Percentiles rank a stretch among this genome's conserved stretches.
Evolutionary conservation across 1,140 invertebrate species (phyloP).

Genomic region (Parasteatoda tepidariorum): DNA sequence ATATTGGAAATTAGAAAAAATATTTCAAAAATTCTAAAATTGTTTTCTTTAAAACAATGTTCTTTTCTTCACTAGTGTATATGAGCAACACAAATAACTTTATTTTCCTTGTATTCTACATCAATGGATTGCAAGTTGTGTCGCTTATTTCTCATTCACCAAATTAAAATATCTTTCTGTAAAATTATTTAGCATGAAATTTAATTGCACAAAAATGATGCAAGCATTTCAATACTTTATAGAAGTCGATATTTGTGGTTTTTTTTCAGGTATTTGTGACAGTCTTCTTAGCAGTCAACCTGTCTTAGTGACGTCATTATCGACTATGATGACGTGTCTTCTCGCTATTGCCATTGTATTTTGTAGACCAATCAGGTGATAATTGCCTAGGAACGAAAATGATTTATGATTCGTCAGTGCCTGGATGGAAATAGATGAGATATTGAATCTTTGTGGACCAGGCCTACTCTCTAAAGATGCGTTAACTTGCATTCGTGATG

Average conservation of each 20-base stretch:
- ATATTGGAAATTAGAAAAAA: too few relatives aligned
- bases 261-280: conserved; percentile 28
- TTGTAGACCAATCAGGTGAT: conserved; percentile 35
- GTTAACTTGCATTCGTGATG: not conserved
- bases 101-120: not conserved
- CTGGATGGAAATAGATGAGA: conserved; percentile 20
- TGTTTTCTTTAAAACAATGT: too few relatives aligned
- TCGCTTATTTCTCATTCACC: not conserved
- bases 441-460: not conserved
- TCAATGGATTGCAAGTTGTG: not conserved
- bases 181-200: not conserved
- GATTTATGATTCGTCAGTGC: conserved; percentile 29
- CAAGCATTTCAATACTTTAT: not conserved
- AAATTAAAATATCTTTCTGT: not conserved
- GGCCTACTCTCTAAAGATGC: not conserved
- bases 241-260: not conserved
- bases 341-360: not conserved
- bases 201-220: not conserved
- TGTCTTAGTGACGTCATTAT: conserved; percentile 10
- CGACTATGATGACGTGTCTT: conserved; percentile 2
- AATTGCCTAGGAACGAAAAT: not conserved
- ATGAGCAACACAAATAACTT: too few relatives aligned
- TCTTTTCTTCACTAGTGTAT: too few relatives aligned
- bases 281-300: conserved; percentile 14
- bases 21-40: too few relatives aligned